Percentiles rank a stretch among this genome's conserved stretches.
phyloP scores from a whole-genome alignment of 2,888 invertebrate species.

The Lymantria monacha region DNA sequence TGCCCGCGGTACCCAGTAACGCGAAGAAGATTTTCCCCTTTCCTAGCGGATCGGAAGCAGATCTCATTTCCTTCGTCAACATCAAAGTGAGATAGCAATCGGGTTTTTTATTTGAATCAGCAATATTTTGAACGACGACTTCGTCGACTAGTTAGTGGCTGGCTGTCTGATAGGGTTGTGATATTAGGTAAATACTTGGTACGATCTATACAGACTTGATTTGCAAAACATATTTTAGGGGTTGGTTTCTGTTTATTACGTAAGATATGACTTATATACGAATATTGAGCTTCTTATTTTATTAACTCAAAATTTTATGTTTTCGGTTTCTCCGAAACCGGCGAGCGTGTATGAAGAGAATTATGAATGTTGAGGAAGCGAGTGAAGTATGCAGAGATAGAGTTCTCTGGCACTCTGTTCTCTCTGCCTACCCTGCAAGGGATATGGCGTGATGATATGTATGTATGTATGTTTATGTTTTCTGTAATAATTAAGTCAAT shows the following conservation, averaged over 20 bases:
- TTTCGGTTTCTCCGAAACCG: no score
- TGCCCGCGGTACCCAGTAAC: slow-evolving; percentile 63
- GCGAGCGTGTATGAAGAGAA: no score
- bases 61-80: slow-evolving; percentile 81
- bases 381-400: no score
- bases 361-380: no score
- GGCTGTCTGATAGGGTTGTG: slow-evolving; percentile 42
- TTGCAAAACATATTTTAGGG: slow-evolving; percentile 34
- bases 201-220: slow-evolving; percentile 35
- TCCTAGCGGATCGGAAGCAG: slow-evolving; percentile 77
- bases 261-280: slow-evolving; percentile 28
- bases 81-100: slow-evolving; percentile 81
- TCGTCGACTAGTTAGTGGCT: slow-evolving; percentile 57
- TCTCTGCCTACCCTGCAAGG: no score
- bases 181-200: slow-evolving; percentile 39
- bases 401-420: no score
- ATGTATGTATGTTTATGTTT: no score
- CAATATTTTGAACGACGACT: slow-evolving; percentile 72
- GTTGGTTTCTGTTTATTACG: slow-evolving; percentile 34
- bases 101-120: slow-evolving; percentile 79
- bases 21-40: slow-evolving; percentile 75
- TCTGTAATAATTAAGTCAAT: no score
- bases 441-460: no score
- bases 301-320: no score
- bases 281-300: not conserved